phyloP scores from a whole-genome alignment of 2,797 vertebrate species.

The Scarus forsteni region DNA sequence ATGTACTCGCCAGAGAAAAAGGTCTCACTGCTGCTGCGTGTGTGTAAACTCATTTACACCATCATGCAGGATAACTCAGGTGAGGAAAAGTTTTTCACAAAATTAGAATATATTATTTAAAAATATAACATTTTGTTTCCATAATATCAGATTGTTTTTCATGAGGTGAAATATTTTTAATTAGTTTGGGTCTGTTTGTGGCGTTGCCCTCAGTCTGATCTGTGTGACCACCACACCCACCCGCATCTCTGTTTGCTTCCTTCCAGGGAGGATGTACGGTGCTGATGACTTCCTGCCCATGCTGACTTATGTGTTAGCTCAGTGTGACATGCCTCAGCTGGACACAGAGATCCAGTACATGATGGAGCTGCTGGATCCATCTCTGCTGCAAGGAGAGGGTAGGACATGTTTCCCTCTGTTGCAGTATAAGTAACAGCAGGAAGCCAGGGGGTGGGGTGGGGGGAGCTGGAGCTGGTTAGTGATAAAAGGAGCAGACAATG shows the following conservation, averaged over 20 bases:
- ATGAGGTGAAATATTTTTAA: too few species aligned
- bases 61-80: slow-evolving; percentile 99
- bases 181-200: background rate
- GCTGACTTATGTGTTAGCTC: slow-evolving; percentile 94
- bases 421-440: background rate
- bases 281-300: slow-evolving; percentile 98
- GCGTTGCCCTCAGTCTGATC: background rate
- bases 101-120: too few species aligned
- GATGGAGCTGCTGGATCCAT: slow-evolving; percentile 97
- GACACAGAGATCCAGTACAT: slow-evolving; percentile 96
- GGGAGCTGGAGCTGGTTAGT: background rate
- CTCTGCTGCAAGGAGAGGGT: slow-evolving; percentile 96
- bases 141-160: too few species aligned
- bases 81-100: slow-evolving; percentile 57
- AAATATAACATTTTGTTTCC: too few species aligned
- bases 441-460: background rate
- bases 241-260: slow-evolving; percentile 27
- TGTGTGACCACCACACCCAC: slow-evolving; percentile 22
- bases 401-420: slow-evolving; percentile 23
- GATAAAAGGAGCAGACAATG: too few species aligned
- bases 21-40: slow-evolving; percentile 92
- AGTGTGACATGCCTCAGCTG: slow-evolving; percentile 96
- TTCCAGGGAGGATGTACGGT: slow-evolving; percentile 94
- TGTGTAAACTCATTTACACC: slow-evolving; percentile 98
- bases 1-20: slow-evolving; percentile 98